phyloP scores from a whole-genome alignment of 2,797 vertebrate species.

The Eulemur coronatus region DNA sequence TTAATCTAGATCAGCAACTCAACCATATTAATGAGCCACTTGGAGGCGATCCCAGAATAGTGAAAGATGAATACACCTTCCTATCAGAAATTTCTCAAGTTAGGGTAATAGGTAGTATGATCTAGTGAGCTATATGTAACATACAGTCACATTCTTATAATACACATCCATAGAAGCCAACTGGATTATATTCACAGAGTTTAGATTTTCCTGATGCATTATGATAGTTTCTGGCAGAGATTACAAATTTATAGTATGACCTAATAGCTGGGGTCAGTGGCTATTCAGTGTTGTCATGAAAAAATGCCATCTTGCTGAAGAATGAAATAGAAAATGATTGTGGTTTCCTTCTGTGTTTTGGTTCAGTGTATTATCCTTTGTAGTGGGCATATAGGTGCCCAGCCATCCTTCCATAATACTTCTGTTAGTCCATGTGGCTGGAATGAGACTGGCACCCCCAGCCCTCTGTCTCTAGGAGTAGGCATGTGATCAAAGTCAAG shows the following conservation, averaged over 20 bases:
- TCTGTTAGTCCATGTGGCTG: not conserved
- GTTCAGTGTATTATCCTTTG: not conserved
- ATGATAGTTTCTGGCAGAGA: not conserved
- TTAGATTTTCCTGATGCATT: not conserved
- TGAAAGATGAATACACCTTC: not conserved
- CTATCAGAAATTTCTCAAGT: slow-evolving; percentile 2
- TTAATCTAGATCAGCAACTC: slow-evolving; percentile 61
- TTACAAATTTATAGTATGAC: not conserved
- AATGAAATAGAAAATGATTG: not conserved
- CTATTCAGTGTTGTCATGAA: not conserved
- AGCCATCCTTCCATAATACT: not conserved
- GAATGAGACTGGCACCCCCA: not conserved
- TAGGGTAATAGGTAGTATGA: not conserved
- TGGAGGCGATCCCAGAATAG: slow-evolving; percentile 34
- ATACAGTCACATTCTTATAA: not conserved
- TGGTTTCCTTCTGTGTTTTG: not conserved
- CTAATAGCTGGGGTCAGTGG: not conserved
- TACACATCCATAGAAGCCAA: not conserved
- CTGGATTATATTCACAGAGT: not conserved
- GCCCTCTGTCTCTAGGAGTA: not conserved
- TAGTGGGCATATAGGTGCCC: not conserved
- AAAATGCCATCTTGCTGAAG: not conserved
- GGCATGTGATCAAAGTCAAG: not conserved
- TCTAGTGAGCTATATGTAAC: not conserved
- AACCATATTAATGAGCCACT: slow-evolving; percentile 15